These are phyloP conservation scores for Lepidochitona cinerea DNA, from an alignment of 2,888 invertebrate species.

Conservation along the genomic window DNA sequence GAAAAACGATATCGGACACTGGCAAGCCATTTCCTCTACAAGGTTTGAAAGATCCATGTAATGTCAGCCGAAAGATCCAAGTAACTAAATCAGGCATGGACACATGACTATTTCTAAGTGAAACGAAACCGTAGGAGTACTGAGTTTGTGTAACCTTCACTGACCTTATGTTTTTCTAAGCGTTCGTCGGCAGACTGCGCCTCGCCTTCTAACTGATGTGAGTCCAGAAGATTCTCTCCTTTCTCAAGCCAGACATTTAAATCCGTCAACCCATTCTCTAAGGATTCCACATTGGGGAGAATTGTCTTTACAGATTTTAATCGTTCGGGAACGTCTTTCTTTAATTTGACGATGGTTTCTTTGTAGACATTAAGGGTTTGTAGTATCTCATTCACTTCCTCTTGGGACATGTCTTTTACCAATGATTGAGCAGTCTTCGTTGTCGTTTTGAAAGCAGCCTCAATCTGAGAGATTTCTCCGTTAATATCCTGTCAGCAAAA, in stretches of 20 bases:
- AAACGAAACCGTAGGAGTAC: too few relatives aligned
- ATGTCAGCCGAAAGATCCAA: not conserved
- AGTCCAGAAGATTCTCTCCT: slow-evolving; percentile 82
- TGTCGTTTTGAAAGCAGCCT: slow-evolving; percentile 89
- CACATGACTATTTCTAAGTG: too few relatives aligned
- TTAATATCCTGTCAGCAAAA: slow-evolving; percentile 77
- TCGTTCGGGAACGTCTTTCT: slow-evolving; percentile 83
- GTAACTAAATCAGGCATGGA: too few relatives aligned
- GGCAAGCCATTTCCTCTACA: too few relatives aligned
- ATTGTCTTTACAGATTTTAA: slow-evolving; percentile 75
- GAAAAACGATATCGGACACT: too few relatives aligned
- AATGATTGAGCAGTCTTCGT: slow-evolving; percentile 93
- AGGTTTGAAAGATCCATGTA: too few relatives aligned
- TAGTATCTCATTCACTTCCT: slow-evolving; percentile 93
- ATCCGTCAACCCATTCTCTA: slow-evolving; percentile 89
- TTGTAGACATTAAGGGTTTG: slow-evolving; percentile 76
- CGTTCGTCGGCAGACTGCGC: slow-evolving; percentile 83
- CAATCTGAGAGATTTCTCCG: slow-evolving; percentile 87
- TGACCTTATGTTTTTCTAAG: slow-evolving; percentile 84
- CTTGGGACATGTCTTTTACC: slow-evolving; percentile 89
- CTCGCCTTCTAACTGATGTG: slow-evolving; percentile 76
- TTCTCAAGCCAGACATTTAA: slow-evolving; percentile 88
- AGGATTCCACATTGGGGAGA: slow-evolving; percentile 84
- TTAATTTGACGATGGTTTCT: slow-evolving; percentile 60
- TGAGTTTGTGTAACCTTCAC: too few relatives aligned